Conservation (phyloP, 2,888 invertebrate species). For the Serripes groenlandicus region DNA sequence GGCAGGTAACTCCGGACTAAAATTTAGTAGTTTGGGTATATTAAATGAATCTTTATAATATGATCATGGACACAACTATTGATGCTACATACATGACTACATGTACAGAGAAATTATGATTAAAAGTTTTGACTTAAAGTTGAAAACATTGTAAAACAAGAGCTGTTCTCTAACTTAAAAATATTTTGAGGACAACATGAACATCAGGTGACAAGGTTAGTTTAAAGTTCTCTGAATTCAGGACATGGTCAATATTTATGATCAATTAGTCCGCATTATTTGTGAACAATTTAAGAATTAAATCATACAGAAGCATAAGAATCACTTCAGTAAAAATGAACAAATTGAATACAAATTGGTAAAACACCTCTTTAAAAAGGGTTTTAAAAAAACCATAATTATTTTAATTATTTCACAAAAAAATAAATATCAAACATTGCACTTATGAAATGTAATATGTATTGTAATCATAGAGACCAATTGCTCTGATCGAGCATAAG, state of each 20-base stretch:
- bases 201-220: not conserved
- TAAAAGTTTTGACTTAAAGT: not conserved
- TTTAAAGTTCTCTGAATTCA: not conserved
- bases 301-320: not conserved
- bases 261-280: not conserved
- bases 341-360: not conserved
- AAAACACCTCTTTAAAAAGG: not conserved
- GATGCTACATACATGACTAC: too few relatives aligned
- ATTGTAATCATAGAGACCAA: too few relatives aligned
- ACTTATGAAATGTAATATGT: not conserved
- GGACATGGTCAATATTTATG: not conserved
- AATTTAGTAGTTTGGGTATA: too few relatives aligned
- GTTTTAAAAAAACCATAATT: not conserved
- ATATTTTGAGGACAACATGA: not conserved
- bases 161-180: not conserved
- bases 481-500: too few relatives aligned
- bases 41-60: too few relatives aligned
- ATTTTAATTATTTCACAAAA: not conserved
- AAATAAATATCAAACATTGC: not conserved
- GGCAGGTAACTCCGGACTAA: too few relatives aligned
- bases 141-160: not conserved
- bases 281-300: not conserved
- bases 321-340: not conserved
- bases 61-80: too few relatives aligned
- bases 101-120: too few relatives aligned